Evolutionary conservation across 2,888 invertebrate genomes (phyloP).

Genomic region (Ametastegia equiseti): DNA sequence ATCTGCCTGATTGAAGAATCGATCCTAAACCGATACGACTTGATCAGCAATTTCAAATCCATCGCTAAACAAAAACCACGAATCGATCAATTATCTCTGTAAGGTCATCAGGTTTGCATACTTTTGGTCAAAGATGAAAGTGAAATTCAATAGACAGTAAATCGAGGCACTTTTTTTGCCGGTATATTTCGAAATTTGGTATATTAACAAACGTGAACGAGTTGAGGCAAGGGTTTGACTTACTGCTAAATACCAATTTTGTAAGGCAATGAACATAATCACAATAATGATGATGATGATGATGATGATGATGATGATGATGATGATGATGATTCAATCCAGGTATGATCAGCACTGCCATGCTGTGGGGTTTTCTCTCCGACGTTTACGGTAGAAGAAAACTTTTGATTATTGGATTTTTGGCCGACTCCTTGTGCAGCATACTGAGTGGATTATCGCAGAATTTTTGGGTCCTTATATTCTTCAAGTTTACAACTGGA

Average conservation of each 20-base stretch:
- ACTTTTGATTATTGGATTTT: slow-evolving; percentile 83
- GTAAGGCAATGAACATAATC: too few relatives aligned
- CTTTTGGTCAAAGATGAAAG: background rate
- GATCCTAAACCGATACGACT: too few relatives aligned
- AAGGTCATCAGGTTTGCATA: background rate
- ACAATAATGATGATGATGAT: too few relatives aligned
- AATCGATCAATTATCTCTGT: background rate
- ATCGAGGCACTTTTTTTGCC: too few relatives aligned
- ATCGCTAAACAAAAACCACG: too few relatives aligned
- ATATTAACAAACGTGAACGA: background rate
- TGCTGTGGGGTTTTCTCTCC: slow-evolving; percentile 88
- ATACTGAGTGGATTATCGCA: slow-evolving; percentile 82
- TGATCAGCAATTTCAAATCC: too few relatives aligned
- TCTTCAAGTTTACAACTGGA: slow-evolving; percentile 85
- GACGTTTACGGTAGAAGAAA: slow-evolving; percentile 85
- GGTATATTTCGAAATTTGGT: background rate
- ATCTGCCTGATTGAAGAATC: too few relatives aligned
- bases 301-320: too few relatives aligned
- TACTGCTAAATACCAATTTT: too few relatives aligned
- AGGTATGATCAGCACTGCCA: slow-evolving; percentile 88
- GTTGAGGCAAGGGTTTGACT: too few relatives aligned
- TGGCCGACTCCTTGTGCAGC: slow-evolving; percentile 81
- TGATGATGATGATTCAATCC: slow-evolving; percentile 47
- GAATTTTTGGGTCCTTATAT: slow-evolving; percentile 81
- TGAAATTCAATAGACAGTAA: background rate